Evolutionary conservation across 2,888 invertebrate genomes (phyloP).

Genomic region (Dasysyrphus tricinctus): DNA sequence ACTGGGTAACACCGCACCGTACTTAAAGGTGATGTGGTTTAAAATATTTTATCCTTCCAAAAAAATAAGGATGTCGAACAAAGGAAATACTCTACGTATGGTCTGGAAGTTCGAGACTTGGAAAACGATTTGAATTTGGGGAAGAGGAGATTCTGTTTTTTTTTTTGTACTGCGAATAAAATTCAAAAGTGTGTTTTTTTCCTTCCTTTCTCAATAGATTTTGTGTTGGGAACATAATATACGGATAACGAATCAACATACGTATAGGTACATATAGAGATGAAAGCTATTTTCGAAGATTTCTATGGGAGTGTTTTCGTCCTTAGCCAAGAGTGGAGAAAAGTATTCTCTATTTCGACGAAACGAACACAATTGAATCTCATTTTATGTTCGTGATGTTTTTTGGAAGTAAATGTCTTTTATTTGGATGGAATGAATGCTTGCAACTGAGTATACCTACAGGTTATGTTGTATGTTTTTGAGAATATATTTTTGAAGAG

Average conservation of each 20-base stretch:
- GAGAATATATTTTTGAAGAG: conserved; percentile 26
- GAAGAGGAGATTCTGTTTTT: not conserved
- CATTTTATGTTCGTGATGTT: conserved; percentile 38
- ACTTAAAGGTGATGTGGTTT: conserved; percentile 66
- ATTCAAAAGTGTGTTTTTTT: conserved; percentile 53
- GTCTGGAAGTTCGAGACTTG: conserved; percentile 50
- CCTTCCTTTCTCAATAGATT: conserved; percentile 34
- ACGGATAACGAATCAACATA: conserved; percentile 2
- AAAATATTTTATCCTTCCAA: conserved; percentile 54
- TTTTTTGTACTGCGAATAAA: conserved; percentile 60
- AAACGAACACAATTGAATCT: conserved; percentile 65
- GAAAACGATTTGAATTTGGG: conserved; percentile 43
- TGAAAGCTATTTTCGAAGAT: conserved; percentile 66
- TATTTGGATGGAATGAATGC: conserved; percentile 42
- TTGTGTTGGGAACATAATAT: conserved; percentile 23
- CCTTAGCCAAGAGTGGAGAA: conserved; percentile 63
- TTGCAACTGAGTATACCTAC: conserved; percentile 2
- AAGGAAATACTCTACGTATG: conserved; percentile 71
- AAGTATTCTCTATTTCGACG: conserved; percentile 40
- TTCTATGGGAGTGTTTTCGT: conserved; percentile 69
- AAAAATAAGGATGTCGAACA: conserved; percentile 48
- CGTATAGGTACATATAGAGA: not conserved
- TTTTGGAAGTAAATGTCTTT: conserved; percentile 50
- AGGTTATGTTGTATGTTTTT: conserved; percentile 40
- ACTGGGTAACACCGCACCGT: conserved; percentile 7